Conservation (phyloP, 1,140 invertebrate genomes). For the Eueides isabella region DNA sequence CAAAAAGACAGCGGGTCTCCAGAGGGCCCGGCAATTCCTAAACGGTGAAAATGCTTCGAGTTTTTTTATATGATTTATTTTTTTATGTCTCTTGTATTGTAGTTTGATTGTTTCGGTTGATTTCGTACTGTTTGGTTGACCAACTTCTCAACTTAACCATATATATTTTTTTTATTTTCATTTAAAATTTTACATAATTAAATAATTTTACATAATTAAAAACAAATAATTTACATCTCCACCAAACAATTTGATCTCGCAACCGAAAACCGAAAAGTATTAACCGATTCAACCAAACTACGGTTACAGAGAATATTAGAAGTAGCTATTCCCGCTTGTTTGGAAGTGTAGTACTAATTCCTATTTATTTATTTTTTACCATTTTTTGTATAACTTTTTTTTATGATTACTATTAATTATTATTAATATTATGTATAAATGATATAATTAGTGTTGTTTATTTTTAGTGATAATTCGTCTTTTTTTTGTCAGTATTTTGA, state of each 20-base stretch:
- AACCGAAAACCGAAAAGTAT: neutral
- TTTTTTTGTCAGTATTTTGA: constrained; percentile 70
- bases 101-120: constrained; percentile 7
- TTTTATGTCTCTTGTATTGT: neutral
- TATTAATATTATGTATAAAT: constrained; percentile 11
- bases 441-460: constrained; percentile 60
- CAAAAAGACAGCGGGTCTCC: constrained; percentile 58
- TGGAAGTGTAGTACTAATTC: constrained; percentile 77
- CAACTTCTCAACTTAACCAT: neutral
- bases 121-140: neutral
- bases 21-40: constrained; percentile 54
- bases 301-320: neutral
- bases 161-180: neutral
- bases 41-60: constrained; percentile 55
- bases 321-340: constrained; percentile 60
- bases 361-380: constrained; percentile 76
- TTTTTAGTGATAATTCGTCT: constrained; percentile 40
- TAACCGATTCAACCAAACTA: neutral
- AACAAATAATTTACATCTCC: too few species aligned
- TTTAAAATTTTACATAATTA: constrained; percentile 9
- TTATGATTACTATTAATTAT: constrained; percentile 2
- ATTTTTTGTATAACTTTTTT: constrained; percentile 75
- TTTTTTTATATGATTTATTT: constrained; percentile 39
- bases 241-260: neutral
- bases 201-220: too few species aligned